Conservation (phyloP, 2,113 vertebrate genomes). For the Salvator merianae region DNA sequence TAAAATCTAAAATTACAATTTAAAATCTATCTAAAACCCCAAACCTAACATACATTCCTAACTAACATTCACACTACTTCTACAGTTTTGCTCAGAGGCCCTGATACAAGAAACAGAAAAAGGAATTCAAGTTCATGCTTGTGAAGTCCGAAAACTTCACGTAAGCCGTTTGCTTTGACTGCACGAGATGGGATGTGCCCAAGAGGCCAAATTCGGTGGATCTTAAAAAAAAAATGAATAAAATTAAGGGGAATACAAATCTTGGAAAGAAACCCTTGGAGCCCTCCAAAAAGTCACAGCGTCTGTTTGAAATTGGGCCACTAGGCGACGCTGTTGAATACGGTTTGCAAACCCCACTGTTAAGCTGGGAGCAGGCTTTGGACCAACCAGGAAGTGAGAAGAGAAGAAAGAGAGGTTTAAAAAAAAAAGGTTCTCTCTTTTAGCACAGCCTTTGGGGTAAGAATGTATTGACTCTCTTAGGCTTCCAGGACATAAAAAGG, state of each 20-base stretch:
- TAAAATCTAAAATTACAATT: no score
- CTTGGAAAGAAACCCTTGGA: background rate
- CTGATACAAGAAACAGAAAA: no score
- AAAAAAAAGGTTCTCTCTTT: background rate
- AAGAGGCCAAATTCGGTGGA: background rate
- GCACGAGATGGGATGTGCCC: background rate
- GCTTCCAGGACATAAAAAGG: slow-evolving; percentile 12
- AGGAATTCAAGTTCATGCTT: background rate
- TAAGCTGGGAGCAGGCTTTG: background rate
- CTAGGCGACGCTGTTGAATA: slow-evolving; percentile 74
- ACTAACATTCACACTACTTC: no score
- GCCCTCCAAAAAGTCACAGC: background rate
- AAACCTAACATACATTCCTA: no score
- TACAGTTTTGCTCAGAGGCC: no score
- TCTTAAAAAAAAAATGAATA: no score
- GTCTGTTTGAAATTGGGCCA: slow-evolving; percentile 45
- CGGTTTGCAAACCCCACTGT: background rate
- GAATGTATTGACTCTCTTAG: slow-evolving; percentile 22
- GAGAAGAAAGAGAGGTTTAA: no score
- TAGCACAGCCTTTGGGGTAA: background rate
- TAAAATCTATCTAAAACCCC: no score
- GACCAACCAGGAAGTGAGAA: background rate
- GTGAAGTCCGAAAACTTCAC: background rate
- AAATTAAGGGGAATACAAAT: background rate
- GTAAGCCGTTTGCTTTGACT: slow-evolving; percentile 18